Evolutionary conservation across 2,797 vertebrate genomes (phyloP), one percentile per base, ranked within the genome.

Genomic region (Melopsittacus undulatus): DNA sequence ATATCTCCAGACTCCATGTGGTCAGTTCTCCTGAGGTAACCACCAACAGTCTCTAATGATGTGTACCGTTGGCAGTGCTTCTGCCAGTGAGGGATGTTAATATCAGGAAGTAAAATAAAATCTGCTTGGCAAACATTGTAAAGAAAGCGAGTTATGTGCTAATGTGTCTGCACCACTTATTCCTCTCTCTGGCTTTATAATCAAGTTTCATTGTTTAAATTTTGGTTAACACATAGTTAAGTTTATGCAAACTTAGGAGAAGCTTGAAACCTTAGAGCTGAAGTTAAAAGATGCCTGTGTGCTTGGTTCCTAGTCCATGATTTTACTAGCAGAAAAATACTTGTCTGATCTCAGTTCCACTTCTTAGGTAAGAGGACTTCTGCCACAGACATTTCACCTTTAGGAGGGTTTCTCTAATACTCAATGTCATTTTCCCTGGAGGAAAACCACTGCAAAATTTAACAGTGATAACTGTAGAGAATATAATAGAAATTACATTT

Each of bases 401-500:
- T 74, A 46, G 64, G 34, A 89, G 38, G 8, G 17, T 84, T 92
- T 90, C 86, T 89, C 51, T 59, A 87, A 74, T 63, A 49, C 12
- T 78, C 69, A 64, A 30, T 79, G 93, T 73, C 66, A 92, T 93
- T 94, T 95, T 68, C 75, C 61, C 93, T 80, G n/a, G 51, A 89
- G 83, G 64, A 90, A 90, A 88, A 84, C 36, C 75, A 72, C 45
- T 64, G 57, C 42, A 80, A 66, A 95, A 91, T 87, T 84, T 91
- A 95, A 95, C 83, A 91, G 90, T 75, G 87, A 51, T 95, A 94
- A 91, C 75, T 84, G 38, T 32, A 91, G 83, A 83, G 90, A 92
- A 87, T 63, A 94, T 87, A 26, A 96, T 1, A 94, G 90, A 96
- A 94, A 97, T 92, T 93, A 92, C 81, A 85, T 80, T 93, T 90